Evolutionary conservation across 2,113 vertebrate genomes (phyloP).

Genomic region (Tursiops truncatus): DNA sequence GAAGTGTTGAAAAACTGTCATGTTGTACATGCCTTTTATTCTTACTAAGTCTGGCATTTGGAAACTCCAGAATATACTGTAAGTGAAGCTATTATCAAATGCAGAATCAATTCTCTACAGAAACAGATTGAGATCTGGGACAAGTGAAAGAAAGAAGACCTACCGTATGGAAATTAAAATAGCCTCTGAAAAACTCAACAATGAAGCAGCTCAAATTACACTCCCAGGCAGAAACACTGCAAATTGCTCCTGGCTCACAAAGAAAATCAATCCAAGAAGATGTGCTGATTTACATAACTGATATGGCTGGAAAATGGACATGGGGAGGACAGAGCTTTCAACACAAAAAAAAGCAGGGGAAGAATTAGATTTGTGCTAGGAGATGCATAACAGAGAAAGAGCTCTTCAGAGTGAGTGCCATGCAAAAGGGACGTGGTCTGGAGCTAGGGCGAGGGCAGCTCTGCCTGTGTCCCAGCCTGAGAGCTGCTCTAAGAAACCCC

Average conservation of each 20-base stretch:
- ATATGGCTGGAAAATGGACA: constrained; percentile 80
- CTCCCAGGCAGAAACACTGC: constrained; percentile 78
- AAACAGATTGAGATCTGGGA: constrained; percentile 67
- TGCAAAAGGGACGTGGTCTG: constrained; percentile 68
- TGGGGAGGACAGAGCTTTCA: constrained; percentile 73
- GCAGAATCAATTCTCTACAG: constrained; percentile 77
- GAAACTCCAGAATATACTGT: constrained; percentile 73
- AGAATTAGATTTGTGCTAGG: constrained; percentile 71
- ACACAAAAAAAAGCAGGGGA: constrained; percentile 69
- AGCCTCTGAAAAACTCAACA: constrained; percentile 80
- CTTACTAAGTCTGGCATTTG: neutral
- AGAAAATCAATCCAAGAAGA: constrained; percentile 85
- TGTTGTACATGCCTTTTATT: constrained; percentile 72
- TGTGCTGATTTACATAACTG: constrained; percentile 84
- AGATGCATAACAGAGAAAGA: constrained; percentile 76
- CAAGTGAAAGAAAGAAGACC: constrained; percentile 66
- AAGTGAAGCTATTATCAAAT: constrained; percentile 73
- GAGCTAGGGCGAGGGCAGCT: constrained; percentile 58
- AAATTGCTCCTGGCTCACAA: constrained; percentile 83
- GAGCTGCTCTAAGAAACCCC: constrained; percentile 28
- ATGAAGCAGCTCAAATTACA: constrained; percentile 84
- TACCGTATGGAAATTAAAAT: constrained; percentile 84
- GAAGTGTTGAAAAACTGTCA: constrained; percentile 76
- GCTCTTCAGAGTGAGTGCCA: constrained; percentile 59
- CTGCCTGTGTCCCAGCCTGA: constrained; percentile 42